Evolutionary conservation across 2,113 vertebrate species (phyloP), one percentile per base, ranked within the genome.

Genomic region (Sisor rabdophorus): DNA sequence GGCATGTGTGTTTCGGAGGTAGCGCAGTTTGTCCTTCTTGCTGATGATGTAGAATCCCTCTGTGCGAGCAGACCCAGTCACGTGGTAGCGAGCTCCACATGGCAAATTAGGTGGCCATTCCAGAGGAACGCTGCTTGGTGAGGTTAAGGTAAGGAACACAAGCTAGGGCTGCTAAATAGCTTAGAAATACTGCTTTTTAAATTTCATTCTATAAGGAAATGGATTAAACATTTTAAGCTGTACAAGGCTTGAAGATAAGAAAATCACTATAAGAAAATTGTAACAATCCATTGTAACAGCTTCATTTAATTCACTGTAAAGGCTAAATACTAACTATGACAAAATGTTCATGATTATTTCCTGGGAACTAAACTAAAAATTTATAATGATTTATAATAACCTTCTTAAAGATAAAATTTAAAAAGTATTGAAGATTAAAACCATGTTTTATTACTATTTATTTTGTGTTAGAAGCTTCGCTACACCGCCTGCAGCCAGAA

Each of bases 31-130:
- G 82, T 99, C 97, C 80, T 92, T 95, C 87, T 92, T 93, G 86
- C 95, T 95, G 32, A 98, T 98, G 90, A 91, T 94, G 86, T 99
- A 99, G 86, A 95, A 99, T 64, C 97, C 97, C 89, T 99, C 97
- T 0, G 91, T 96, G 68, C 97, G 95, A 1, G 97, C 97, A 0
- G 93, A 98, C 79, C 95, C 97, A 0, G 95, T 98, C 77, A 92
- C 82, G 2, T 98, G 97, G 75, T 91, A 91, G 0, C 90, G 91
- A 86, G 91, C 89, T 68, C 93, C 94, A 0, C 90, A 90, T 0
- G 88, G 89, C 54, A 87, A 88, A 24, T 93, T 93, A 83, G 94
- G 94, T 24, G 89, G 91, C 86, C 91, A 92, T 61, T 94, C 93
- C 26, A 87, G 86, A 48, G 86, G 87, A 83, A 92, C 87, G 89